These are phyloP conservation scores for Sitobion miscanthi DNA, from an alignment of 1,140 invertebrate species.

Conservation along the genomic window DNA sequence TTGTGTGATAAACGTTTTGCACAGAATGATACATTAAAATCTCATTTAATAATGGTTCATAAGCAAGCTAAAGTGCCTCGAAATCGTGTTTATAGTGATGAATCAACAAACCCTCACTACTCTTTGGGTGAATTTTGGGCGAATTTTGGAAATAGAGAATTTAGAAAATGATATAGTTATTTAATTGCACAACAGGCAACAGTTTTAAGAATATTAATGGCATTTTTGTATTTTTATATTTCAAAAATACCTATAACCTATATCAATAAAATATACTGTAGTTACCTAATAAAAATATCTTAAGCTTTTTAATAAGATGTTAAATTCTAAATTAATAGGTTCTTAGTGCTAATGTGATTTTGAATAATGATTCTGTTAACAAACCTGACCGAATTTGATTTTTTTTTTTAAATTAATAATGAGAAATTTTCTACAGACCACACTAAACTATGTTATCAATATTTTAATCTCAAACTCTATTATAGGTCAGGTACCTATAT, in stretches of 20 bases:
- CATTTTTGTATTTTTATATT: too few relatives aligned
- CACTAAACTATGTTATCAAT: too few relatives aligned
- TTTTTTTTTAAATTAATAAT: too few relatives aligned
- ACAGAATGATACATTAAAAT: slow-evolving; percentile 42
- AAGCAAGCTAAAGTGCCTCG: neutral
- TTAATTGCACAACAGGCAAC: neutral
- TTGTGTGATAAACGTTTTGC: slow-evolving; percentile 60
- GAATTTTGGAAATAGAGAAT: neutral
- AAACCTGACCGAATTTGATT: too few relatives aligned
- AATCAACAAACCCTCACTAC: neutral
- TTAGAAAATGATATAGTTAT: neutral
- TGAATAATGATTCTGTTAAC: too few relatives aligned
- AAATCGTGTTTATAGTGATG: neutral
- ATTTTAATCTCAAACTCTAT: too few relatives aligned
- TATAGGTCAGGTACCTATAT: too few relatives aligned
- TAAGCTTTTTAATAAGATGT: neutral
- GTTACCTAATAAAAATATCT: neutral
- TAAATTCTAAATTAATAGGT: neutral
- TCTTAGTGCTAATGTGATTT: too few relatives aligned
- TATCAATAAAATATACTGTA: too few relatives aligned
- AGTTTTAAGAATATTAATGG: too few relatives aligned
- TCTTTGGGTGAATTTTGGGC: neutral
- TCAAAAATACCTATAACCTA: too few relatives aligned
- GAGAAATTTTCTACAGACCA: too few relatives aligned
- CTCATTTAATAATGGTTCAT: slow-evolving; percentile 42